A percentile compares a stretch with the other conserved stretches of the same genome.
These are phyloP conservation scores for Epinotia demarniana DNA, from an alignment of 2,888 invertebrate species.

Conservation along the genomic window DNA sequence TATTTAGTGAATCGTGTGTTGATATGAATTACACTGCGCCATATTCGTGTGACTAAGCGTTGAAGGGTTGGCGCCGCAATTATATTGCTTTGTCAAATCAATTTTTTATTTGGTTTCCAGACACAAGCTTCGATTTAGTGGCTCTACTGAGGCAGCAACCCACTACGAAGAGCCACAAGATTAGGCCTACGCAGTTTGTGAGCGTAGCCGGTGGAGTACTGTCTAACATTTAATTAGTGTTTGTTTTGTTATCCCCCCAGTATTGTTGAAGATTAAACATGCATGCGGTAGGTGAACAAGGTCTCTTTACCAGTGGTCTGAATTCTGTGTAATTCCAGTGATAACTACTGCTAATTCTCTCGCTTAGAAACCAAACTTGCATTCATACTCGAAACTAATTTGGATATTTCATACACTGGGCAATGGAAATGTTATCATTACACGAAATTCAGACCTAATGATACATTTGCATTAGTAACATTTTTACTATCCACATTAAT, in stretches of 20 bases:
- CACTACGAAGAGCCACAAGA: slow-evolving; percentile 67
- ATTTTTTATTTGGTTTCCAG: slow-evolving; percentile 59
- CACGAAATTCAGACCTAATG: slow-evolving; percentile 9
- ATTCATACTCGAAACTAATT: not conserved
- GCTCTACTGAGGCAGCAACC: slow-evolving; percentile 63
- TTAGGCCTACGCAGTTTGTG: slow-evolving; percentile 67
- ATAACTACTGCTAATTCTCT: not conserved
- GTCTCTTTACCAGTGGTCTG: slow-evolving; percentile 1
- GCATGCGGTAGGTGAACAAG: slow-evolving; percentile 52
- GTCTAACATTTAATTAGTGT: slow-evolving; percentile 50
- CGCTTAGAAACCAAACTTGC: not conserved
- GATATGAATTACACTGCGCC: not conserved
- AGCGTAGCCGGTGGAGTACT: slow-evolving; percentile 73
- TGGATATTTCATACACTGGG: not conserved
- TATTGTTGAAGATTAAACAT: slow-evolving; percentile 49
- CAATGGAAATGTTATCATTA: not conserved
- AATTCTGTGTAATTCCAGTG: slow-evolving; percentile 4
- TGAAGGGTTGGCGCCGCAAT: not conserved
- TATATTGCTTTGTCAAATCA: not conserved
- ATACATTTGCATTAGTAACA: not conserved
- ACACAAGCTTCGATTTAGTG: slow-evolving; percentile 70
- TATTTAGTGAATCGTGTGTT: slow-evolving; percentile 1
- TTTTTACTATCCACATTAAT: slow-evolving; percentile 34
- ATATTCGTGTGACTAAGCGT: not conserved
- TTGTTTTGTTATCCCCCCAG: slow-evolving; percentile 41